A percentile compares a stretch with the other conserved stretches of the same genome.
phyloP scores from a whole-genome alignment of 2,888 invertebrate genomes.

The Strigamia maritima region DNA sequence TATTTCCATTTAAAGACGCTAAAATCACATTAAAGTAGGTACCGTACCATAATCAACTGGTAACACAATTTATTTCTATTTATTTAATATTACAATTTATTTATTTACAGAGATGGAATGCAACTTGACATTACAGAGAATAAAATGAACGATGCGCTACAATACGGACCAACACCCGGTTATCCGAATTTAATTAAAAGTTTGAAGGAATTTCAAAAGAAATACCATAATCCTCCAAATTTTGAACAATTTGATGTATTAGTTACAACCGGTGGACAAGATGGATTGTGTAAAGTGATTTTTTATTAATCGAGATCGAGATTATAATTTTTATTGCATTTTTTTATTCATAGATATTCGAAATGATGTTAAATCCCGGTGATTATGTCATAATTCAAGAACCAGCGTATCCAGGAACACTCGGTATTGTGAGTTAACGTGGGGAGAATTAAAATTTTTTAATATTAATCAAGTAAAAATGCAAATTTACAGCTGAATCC shows the following conservation, averaged over 20 bases:
- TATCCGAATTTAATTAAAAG: slow-evolving; percentile 57
- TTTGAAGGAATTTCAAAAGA: slow-evolving; percentile 63
- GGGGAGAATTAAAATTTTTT: slow-evolving; percentile 11
- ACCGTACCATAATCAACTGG: too few relatives aligned
- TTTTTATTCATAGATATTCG: background rate
- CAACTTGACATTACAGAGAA: slow-evolving; percentile 59
- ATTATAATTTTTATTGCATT: background rate
- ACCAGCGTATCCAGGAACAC: slow-evolving; percentile 68
- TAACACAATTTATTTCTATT: background rate
- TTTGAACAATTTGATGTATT: slow-evolving; percentile 58
- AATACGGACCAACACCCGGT: slow-evolving; percentile 74
- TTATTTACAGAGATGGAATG: slow-evolving; percentile 57
- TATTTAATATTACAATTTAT: background rate
- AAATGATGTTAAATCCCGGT: slow-evolving; percentile 59
- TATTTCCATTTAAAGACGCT: slow-evolving; percentile 67
- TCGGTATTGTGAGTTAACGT: slow-evolving; percentile 62
- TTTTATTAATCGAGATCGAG: background rate
- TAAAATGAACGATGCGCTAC: slow-evolving; percentile 64
- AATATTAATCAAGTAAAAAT: background rate
- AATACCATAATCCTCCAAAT: slow-evolving; percentile 65
- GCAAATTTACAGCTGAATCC: slow-evolving; percentile 63
- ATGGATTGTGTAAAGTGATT: slow-evolving; percentile 66
- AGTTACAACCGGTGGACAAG: slow-evolving; percentile 72
- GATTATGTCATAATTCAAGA: slow-evolving; percentile 69
- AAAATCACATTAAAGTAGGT: slow-evolving; percentile 53